These are phyloP conservation scores for Mycalesis mineus DNA, from an alignment of 2,888 invertebrate species.

Conservation along the genomic window DNA sequence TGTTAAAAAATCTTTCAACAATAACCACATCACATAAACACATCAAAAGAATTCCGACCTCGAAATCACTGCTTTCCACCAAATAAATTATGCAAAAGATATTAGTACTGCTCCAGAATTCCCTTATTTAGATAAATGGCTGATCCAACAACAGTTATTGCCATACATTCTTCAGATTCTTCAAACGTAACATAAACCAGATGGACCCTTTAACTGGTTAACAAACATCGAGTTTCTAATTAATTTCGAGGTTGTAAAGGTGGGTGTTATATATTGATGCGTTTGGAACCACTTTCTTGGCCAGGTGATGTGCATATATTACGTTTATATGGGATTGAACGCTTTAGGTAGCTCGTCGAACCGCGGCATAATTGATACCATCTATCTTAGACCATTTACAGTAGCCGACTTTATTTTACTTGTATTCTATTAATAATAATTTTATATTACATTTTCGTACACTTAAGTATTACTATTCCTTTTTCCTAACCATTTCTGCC, in stretches of 20 bases:
- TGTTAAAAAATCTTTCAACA: too few species aligned
- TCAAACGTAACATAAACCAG: not conserved
- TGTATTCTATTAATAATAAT: not conserved
- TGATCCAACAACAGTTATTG: not conserved
- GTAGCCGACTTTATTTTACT: not conserved
- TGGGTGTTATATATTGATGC: conserved; percentile 23
- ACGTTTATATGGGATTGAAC: conserved; percentile 17
- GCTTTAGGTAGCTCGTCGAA: not conserved
- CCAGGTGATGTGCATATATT: conserved; percentile 25
- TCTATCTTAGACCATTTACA: not conserved
- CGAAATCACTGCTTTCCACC: not conserved
- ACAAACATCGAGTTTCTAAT: conserved; percentile 24
- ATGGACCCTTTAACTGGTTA: conserved; percentile 2
- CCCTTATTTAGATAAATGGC: not conserved
- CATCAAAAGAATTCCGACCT: too few species aligned
- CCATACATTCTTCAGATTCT: conserved; percentile 4
- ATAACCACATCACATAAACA: too few species aligned
- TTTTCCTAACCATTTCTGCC: too few species aligned
- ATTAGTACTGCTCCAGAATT: not conserved
- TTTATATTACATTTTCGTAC: too few species aligned
- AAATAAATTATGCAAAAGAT: not conserved
- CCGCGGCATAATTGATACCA: not conserved
- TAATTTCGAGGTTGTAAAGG: conserved; percentile 18
- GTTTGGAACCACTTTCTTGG: conserved; percentile 23
- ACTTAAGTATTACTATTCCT: too few species aligned